These are phyloP conservation scores for Radopholus similis DNA, from an alignment of 1,140 invertebrate genomes.

Conservation along the genomic window DNA sequence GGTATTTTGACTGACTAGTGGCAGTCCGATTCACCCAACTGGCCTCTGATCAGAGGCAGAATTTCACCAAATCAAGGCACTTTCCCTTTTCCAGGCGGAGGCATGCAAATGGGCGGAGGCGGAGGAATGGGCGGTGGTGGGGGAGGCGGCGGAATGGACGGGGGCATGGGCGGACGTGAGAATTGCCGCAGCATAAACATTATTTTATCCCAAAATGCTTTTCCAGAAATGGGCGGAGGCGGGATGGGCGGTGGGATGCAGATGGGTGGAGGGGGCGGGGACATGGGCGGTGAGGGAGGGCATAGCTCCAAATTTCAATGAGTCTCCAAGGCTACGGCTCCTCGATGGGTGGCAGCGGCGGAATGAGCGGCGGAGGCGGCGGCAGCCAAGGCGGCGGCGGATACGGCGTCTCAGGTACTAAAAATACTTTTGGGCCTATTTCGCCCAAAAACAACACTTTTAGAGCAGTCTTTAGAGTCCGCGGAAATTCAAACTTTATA, in stretches of 20 bases:
- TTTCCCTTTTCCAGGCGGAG: neutral
- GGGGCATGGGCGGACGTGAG: neutral
- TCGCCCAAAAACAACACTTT: neutral
- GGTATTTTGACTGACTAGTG: neutral
- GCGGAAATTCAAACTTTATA: no score
- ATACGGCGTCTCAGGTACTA: neutral
- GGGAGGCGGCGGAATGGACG: neutral
- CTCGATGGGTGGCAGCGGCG: neutral
- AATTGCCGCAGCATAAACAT: no score
- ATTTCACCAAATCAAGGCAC: neutral
- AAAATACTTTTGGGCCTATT: neutral
- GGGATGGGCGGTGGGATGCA: neutral
- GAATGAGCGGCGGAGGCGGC: neutral
- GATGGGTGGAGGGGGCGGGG: neutral
- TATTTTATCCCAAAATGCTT: no score
- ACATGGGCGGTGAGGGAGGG: neutral
- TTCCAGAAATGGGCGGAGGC: no score
- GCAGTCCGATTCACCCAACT: no score
- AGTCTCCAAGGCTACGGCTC: neutral
- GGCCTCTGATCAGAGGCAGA: no score
- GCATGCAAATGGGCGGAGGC: neutral
- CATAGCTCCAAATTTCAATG: neutral
- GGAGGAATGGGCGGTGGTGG: neutral
- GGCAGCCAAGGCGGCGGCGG: neutral
- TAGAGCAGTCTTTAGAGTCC: no score